These are phyloP conservation scores for Eueremaeus valkanovi DNA, from an alignment of 2,888 invertebrate genomes.

Conservation along the genomic window DNA sequence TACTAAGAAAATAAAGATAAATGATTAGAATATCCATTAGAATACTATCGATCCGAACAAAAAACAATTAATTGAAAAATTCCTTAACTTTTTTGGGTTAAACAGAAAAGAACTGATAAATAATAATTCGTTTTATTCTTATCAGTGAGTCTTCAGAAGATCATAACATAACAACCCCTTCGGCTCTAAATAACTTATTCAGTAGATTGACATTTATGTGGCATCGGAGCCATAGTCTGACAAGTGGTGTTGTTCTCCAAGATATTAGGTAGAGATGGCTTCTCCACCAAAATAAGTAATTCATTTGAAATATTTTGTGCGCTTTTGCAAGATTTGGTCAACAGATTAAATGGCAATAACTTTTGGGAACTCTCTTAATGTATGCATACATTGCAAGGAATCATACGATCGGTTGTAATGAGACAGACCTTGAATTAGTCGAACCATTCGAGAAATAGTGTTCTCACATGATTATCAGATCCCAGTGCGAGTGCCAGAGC, in stretches of 20 bases:
- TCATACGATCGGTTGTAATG: background rate
- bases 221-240: background rate
- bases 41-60: too few relatives aligned
- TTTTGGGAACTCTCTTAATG: background rate
- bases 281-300: background rate
- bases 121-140: background rate
- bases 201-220: background rate
- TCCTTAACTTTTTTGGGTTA: too few relatives aligned
- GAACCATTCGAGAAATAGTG: constrained; percentile 6
- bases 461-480: constrained; percentile 19
- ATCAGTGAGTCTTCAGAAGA: background rate
- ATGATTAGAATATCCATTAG: background rate
- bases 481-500: background rate
- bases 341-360: background rate
- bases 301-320: constrained; percentile 5
- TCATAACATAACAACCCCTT: background rate
- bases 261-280: background rate
- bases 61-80: too few relatives aligned
- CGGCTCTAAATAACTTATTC: background rate
- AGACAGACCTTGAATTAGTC: background rate
- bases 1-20: background rate
- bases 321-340: background rate
- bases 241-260: constrained; percentile 4
- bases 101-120: background rate
- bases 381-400: background rate